These are phyloP conservation scores for Macquaria australasica DNA, from an alignment of 2,113 vertebrate genomes.

Conservation along the genomic window DNA sequence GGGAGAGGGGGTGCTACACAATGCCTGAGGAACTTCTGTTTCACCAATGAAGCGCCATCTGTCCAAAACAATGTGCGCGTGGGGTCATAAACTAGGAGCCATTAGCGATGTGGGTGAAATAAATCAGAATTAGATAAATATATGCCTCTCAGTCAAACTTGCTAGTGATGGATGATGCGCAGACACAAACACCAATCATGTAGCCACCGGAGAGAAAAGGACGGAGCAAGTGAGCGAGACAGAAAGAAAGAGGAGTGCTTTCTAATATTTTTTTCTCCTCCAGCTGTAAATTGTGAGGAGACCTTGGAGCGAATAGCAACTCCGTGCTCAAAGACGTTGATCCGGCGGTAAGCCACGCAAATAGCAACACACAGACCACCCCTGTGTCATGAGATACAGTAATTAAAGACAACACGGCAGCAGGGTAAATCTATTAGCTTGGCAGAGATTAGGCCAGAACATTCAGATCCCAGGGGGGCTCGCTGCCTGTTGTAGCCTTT, in stretches of 20 bases:
- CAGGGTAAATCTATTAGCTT: constrained; percentile 82
- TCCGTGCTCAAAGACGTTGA: constrained; percentile 75
- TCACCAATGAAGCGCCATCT: constrained; percentile 79
- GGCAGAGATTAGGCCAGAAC: constrained; percentile 77
- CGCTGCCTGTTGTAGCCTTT: constrained; percentile 44
- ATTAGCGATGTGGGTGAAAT: constrained; percentile 78
- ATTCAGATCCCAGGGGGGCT: constrained; percentile 66
- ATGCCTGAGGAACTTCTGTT: constrained; percentile 74
- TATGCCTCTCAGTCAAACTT: constrained; percentile 78
- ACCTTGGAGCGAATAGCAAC: constrained; percentile 73
- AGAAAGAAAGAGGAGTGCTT: constrained; percentile 36
- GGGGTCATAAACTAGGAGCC: constrained; percentile 81
- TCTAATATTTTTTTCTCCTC: constrained; percentile 52
- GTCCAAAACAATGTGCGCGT: constrained; percentile 78
- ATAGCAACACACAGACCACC: constrained; percentile 77
- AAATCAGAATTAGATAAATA: constrained; percentile 85
- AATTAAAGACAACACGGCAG: constrained; percentile 82
- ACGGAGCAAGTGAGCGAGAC: constrained; percentile 37
- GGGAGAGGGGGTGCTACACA: constrained; percentile 32
- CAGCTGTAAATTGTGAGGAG: constrained; percentile 68
- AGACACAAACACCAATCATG: constrained; percentile 74
- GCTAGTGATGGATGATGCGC: constrained; percentile 70
- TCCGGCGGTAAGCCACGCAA: constrained; percentile 78
- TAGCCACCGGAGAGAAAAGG: constrained; percentile 46
- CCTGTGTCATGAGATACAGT: constrained; percentile 80